These are phyloP conservation scores for Gymnoscopelus microlampas DNA, from an alignment of 2,797 vertebrate genomes.

Conservation along the genomic window DNA sequence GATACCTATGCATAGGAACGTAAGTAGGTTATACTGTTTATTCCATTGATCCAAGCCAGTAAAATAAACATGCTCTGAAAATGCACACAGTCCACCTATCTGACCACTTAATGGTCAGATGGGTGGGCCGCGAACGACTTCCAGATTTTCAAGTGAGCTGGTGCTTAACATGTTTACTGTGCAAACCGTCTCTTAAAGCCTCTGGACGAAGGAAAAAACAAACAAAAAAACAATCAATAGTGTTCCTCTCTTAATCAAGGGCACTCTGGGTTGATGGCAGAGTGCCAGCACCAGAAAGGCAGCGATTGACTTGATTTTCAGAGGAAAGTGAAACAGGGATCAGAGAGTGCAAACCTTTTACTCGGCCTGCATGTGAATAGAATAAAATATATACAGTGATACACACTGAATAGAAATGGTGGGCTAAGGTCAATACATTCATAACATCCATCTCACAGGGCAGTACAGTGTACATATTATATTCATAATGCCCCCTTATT, in stretches of 20 bases:
- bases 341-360: constrained; percentile 7
- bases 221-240: constrained; percentile 64
- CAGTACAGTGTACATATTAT: no score
- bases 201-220: constrained; percentile 28
- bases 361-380: background rate
- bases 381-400: background rate
- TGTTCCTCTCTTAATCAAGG: constrained; percentile 67
- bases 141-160: no score
- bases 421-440: background rate
- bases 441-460: no score
- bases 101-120: no score
- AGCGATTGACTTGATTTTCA: constrained; percentile 58
- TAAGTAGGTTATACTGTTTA: no score
- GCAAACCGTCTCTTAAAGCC: constrained; percentile 34
- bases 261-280: constrained; percentile 59
- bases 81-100: no score
- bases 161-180: constrained; percentile 41
- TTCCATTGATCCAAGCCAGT: no score
- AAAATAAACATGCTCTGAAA: no score
- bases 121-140: no score
- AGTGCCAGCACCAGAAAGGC: constrained; percentile 57
- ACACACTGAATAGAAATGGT: background rate
- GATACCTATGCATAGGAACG: no score
- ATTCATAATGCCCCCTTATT: no score
- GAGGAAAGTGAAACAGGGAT: constrained; percentile 55